Percentiles rank a stretch among this genome's conserved stretches.
phyloP scores from a whole-genome alignment of 2,797 vertebrate genomes.

The Sebastes itinus region DNA sequence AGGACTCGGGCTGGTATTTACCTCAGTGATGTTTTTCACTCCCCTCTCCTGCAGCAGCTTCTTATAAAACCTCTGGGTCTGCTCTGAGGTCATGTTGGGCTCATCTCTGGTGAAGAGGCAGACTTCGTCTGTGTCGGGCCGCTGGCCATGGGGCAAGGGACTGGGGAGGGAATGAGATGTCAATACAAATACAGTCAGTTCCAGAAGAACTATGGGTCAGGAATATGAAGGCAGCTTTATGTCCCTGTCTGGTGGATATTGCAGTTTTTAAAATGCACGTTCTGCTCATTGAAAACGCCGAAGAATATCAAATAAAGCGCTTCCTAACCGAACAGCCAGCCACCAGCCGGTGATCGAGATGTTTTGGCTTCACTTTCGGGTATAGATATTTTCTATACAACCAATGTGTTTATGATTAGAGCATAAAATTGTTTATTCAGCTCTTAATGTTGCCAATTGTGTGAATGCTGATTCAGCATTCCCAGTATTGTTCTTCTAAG shows the following conservation, averaged over 20 bases:
- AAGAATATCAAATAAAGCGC: no score
- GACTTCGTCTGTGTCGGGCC: slow-evolving; percentile 84
- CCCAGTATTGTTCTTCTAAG: no score
- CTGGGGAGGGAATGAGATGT: slow-evolving; percentile 53
- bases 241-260: not conserved
- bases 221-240: fast-evolving
- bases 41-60: slow-evolving; percentile 85
- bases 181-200: not conserved
- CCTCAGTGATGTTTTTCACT: slow-evolving; percentile 85
- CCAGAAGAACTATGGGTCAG: not conserved
- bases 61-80: slow-evolving; percentile 90
- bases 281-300: no score
- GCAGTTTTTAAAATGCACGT: no score
- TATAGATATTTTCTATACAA: no score
- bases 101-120: slow-evolving; percentile 97
- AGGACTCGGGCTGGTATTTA: slow-evolving; percentile 45
- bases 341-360: no score
- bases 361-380: no score
- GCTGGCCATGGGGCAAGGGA: slow-evolving; percentile 87
- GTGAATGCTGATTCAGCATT: no score
- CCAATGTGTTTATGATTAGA: no score
- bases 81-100: slow-evolving; percentile 88
- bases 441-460: no score
- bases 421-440: no score
- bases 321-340: no score